Evolutionary conservation across 2,888 invertebrate species (phyloP), one percentile per base, ranked within the genome.

Genomic region (Corbicula japonica): DNA sequence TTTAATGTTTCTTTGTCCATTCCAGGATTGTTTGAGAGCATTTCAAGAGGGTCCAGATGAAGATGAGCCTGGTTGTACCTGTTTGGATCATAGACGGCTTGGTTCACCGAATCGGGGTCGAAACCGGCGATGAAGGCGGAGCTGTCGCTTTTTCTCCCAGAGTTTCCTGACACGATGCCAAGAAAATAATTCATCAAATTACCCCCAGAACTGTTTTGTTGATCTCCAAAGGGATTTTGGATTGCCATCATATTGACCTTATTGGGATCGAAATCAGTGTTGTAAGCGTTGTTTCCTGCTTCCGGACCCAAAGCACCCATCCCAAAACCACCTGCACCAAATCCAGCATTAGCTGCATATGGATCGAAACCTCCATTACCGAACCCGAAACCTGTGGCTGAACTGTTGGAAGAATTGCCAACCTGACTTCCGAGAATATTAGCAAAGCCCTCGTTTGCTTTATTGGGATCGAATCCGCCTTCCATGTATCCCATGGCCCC

Each of bases 91-190:
- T 82, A 86, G 5, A 61, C 66, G 8, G 79, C 84, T 15, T 72
- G 71, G 41, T 86, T 86, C 5, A 86, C 86, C 1, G 74, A 66
- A 26, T 82, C 72, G 3, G 86, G 86, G 61, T 85, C 66, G 46
- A 86, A 86, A 1, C 50, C 58, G 1, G 69, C 52, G 5, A 76
- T 72, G 32, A 48, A 81, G 15, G 77, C 38, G 21, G 77, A 74
- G 18, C 48, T 50, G 41, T 71, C 44, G 23, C 21, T 38, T n/a
- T 65, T 26, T 0, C 48, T 48, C 21, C n/a, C n/a, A 10, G 48
- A 48, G 28, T 32, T 35, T 35, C 54, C 56, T 26, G 50, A 50
- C 6, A 30, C 41, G 21, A 54, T 46, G 26, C 76, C 76, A 6
- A 76, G 70, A 28, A 76, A 68, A 41, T 68, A 62, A 26, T 21